Conservation (phyloP, 1,140 invertebrate species). For the Steinernema khuongi region DNA sequence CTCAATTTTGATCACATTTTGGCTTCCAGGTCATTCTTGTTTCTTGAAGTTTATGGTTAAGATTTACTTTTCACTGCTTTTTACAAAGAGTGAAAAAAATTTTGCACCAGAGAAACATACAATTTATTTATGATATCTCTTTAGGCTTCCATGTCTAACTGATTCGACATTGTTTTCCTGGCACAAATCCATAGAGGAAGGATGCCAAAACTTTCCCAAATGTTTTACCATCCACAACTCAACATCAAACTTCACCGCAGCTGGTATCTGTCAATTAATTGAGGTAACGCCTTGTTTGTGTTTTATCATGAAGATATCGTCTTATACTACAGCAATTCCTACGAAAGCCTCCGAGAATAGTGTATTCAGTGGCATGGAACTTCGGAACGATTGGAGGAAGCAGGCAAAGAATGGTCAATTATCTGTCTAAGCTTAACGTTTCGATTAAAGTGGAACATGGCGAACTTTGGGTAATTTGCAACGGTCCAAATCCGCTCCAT, state of each 20-base stretch:
- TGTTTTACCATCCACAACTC: not conserved
- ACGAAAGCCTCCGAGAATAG: not conserved
- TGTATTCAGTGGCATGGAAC: not conserved
- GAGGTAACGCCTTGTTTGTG: not conserved
- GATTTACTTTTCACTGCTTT: no score
- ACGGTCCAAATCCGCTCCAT: not conserved
- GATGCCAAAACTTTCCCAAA: not conserved
- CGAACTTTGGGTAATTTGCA: not conserved
- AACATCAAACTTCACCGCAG: not conserved
- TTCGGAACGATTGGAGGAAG: not conserved
- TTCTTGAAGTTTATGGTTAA: no score
- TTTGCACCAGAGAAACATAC: not conserved
- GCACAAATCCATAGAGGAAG: not conserved
- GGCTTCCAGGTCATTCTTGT: no score
- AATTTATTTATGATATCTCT: not conserved
- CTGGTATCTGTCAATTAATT: not conserved
- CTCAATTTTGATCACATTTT: no score
- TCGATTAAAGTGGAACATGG: not conserved
- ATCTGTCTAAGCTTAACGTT: not conserved
- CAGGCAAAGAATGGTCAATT: not conserved
- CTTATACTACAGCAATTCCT: not conserved
- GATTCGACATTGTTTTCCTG: not conserved
- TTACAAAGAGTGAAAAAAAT: no score
- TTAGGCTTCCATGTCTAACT: not conserved
- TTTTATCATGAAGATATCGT: not conserved